Percentiles rank a stretch among this genome's conserved stretches.
phyloP scores from a whole-genome alignment of 2,888 invertebrate genomes.

The Tipula helvola region DNA sequence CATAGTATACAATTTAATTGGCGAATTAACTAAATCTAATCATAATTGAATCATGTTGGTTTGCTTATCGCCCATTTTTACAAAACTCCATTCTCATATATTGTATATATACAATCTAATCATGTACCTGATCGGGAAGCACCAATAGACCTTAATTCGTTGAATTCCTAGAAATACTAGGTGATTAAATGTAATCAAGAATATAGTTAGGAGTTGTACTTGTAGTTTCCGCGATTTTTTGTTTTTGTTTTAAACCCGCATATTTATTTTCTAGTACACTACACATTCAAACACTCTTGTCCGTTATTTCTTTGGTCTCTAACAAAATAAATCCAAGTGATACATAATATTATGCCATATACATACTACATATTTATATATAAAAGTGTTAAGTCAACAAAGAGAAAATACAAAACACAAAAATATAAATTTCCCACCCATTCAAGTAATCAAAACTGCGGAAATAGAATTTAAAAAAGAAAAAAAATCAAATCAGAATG shows the following conservation, averaged over 20 bases:
- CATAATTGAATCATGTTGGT: neutral
- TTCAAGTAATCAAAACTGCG: neutral
- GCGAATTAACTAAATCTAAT: neutral
- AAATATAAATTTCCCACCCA: neutral
- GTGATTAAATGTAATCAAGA: neutral
- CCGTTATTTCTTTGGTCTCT: neutral
- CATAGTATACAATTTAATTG: neutral
- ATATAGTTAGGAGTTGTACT: neutral
- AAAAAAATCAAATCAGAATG: neutral
- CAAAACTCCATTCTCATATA: too few relatives aligned
- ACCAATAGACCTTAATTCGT: neutral
- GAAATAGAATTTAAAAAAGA: neutral
- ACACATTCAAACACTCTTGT: neutral
- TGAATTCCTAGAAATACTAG: neutral
- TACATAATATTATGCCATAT: neutral
- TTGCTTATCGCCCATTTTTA: neutral
- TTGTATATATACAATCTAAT: too few relatives aligned
- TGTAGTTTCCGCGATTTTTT: neutral
- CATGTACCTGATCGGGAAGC: neutral
- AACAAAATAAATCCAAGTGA: neutral
- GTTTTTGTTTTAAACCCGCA: neutral
- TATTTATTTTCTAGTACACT: neutral
- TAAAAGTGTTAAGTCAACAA: neutral
- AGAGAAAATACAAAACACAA: neutral
- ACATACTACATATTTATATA: neutral